Percentiles rank a stretch among this genome's conserved stretches.
Evolutionary conservation across 2,113 vertebrate genomes (phyloP).

Genomic region (Okapia johnstoni): DNA sequence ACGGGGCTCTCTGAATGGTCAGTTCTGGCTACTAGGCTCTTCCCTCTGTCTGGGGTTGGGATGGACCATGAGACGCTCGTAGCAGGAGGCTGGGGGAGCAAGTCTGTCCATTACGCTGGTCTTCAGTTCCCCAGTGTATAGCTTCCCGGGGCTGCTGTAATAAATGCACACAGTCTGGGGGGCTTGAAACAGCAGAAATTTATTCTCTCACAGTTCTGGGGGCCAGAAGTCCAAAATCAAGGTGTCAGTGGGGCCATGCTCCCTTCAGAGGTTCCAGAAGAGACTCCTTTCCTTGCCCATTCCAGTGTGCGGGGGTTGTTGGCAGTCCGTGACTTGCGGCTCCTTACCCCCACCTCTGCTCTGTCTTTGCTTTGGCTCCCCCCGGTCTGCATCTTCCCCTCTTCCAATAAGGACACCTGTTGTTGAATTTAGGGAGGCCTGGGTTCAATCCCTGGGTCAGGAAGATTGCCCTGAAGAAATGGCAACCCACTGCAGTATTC

Average conservation of each 20-base stretch:
- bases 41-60: not conserved
- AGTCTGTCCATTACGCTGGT: not conserved
- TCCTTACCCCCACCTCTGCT: not conserved
- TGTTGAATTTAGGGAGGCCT: not conserved
- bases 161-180: not conserved
- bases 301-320: not conserved
- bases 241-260: not conserved
- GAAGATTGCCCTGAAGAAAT: not conserved
- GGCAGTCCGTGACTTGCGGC: not conserved
- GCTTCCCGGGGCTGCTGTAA: not conserved
- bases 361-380: not conserved
- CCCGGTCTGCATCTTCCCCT: not conserved
- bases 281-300: not conserved
- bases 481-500: not conserved
- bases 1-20: not conserved
- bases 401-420: not conserved
- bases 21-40: not conserved
- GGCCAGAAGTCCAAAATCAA: not conserved
- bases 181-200: not conserved
- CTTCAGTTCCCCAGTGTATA: not conserved
- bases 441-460: not conserved
- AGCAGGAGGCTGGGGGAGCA: not conserved
- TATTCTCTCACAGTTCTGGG: not conserved
- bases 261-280: not conserved
- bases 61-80: rapidly evolving